Conservation (phyloP, 1,140 invertebrate genomes). For the Phthorimaea operculella region DNA sequence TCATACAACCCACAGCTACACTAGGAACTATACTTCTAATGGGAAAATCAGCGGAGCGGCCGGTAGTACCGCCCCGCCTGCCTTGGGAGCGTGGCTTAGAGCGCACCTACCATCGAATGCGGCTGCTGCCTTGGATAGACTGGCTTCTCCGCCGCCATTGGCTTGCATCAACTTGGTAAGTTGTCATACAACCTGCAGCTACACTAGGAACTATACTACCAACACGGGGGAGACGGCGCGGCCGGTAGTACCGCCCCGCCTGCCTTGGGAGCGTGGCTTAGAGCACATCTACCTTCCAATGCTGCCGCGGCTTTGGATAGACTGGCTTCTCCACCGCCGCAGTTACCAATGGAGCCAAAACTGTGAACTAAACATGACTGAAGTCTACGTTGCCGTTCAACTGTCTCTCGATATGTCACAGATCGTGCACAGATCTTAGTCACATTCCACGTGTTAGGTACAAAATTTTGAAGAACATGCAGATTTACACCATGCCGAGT, state of each 20-base stretch:
- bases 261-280: constrained; percentile 42
- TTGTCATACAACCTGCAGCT: too few species aligned
- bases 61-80: constrained; percentile 24
- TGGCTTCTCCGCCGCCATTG: constrained; percentile 30
- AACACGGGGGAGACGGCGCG: constrained; percentile 18
- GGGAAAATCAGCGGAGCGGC: constrained; percentile 17
- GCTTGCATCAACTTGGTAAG: constrained; percentile 15
- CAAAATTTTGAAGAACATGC: too few species aligned
- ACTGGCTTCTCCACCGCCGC: constrained; percentile 32
- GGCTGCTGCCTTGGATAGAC: constrained; percentile 33
- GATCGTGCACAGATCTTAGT: too few species aligned
- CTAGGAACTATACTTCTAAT: constrained; percentile 6
- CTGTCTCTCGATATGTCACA: too few species aligned
- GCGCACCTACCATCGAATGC: constrained; percentile 42
- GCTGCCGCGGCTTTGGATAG: constrained; percentile 38
- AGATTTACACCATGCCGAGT: too few species aligned
- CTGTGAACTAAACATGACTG: too few species aligned
- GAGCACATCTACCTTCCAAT: constrained; percentile 40
- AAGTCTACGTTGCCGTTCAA: too few species aligned
- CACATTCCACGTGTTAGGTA: too few species aligned
- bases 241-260: constrained; percentile 24
- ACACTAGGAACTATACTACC: too few species aligned
- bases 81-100: constrained; percentile 44
- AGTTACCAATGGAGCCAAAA: too few species aligned
- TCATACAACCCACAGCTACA: too few species aligned